Conservation (phyloP, 2,888 invertebrate genomes). For the Parasteatoda lunata region DNA sequence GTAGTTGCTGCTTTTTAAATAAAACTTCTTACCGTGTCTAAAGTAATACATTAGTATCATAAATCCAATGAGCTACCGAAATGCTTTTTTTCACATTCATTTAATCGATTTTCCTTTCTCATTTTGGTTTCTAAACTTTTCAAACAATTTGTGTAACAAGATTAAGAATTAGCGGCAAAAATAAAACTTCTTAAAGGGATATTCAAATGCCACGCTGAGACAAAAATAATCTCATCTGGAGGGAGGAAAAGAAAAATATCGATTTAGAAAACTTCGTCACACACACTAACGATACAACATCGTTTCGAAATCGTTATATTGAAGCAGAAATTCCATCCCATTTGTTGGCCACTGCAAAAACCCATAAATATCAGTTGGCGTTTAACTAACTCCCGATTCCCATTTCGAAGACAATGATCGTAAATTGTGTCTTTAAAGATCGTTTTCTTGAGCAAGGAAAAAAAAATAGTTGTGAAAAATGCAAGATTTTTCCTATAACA, state of each 20-base stretch:
- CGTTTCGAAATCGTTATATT: constrained; percentile 55
- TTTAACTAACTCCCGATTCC: constrained; percentile 61
- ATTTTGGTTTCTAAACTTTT: too few species aligned
- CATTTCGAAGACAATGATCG: constrained; percentile 57
- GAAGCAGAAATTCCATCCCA: constrained; percentile 52
- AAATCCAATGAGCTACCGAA: too few species aligned
- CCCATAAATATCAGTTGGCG: constrained; percentile 58
- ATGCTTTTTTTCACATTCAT: too few species aligned
- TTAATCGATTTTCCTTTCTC: too few species aligned
- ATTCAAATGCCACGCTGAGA: not conserved
- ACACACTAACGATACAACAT: constrained; percentile 35
- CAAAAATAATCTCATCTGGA: not conserved
- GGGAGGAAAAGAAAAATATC: constrained; percentile 1
- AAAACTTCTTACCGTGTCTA: too few species aligned
- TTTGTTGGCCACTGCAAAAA: constrained; percentile 30
- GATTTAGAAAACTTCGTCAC: constrained; percentile 21
- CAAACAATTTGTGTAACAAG: too few species aligned
- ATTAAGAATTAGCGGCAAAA: not conserved
- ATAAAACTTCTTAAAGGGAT: not conserved
- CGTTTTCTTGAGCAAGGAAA: constrained; percentile 8
- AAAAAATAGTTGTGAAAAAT: not conserved
- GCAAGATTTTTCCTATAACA: constrained; percentile 23
- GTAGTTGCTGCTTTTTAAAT: too few species aligned
- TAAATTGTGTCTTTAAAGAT: constrained; percentile 61
- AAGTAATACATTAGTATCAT: too few species aligned